Conservation (phyloP, 1,140 invertebrate genomes). For the Capitella teleta region DNA sequence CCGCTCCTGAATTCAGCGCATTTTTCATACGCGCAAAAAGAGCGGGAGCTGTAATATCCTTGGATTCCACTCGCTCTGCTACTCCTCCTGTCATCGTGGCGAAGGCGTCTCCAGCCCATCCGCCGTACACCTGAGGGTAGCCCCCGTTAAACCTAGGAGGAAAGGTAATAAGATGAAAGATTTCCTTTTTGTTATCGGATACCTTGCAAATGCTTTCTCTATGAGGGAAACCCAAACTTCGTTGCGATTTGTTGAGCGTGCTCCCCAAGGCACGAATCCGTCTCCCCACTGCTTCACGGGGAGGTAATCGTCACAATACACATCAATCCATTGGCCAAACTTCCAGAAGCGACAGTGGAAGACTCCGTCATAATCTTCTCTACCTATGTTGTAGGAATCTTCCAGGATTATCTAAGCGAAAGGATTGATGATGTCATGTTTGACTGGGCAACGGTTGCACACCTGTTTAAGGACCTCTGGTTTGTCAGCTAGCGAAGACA, state of each 20-base stretch:
- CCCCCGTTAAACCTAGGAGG: conserved; percentile 3
- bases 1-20: too few species aligned
- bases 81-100: conserved; percentile 5
- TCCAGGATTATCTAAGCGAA: conserved; percentile 34
- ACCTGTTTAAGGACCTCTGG: conserved; percentile 19
- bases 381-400: conserved; percentile 13
- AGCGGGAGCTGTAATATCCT: too few species aligned
- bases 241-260: conserved; percentile 26
- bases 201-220: conserved; percentile 74
- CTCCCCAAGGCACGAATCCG: conserved; percentile 45
- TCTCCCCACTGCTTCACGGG: conserved; percentile 37
- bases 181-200: too few species aligned
- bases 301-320: conserved; percentile 62
- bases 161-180: too few species aligned
- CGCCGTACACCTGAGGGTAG: conserved; percentile 1
- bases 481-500: conserved; percentile 23
- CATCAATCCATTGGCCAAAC: conserved; percentile 63
- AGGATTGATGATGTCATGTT: not conserved
- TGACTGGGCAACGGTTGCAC: conserved; percentile 8
- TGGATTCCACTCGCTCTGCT: too few species aligned
- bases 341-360: conserved; percentile 63
- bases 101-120: conserved; percentile 3
- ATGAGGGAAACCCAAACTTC: conserved; percentile 52
- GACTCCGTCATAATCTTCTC: conserved; percentile 31
- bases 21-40: too few species aligned